These are phyloP conservation scores for Oryzaephilus surinamensis DNA, from an alignment of 1,140 invertebrate species.

Conservation along the genomic window DNA sequence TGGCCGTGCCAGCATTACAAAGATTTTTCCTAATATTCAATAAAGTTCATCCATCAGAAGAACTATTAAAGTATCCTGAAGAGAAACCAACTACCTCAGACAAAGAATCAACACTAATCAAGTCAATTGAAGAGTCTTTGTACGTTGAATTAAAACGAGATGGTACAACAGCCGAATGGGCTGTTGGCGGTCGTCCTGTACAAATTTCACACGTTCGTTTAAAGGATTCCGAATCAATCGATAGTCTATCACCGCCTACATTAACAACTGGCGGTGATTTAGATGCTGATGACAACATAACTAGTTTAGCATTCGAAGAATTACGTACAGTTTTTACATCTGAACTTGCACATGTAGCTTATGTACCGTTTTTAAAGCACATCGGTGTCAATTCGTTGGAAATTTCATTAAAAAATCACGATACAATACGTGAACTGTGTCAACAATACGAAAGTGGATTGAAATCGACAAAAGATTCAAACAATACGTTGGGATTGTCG, in stretches of 20 bases:
- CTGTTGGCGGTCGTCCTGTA: conserved; percentile 40
- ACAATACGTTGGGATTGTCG: conserved; percentile 4
- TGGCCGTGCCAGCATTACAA: conserved; percentile 59
- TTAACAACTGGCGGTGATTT: neutral
- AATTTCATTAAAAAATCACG: conserved; percentile 62
- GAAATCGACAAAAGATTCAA: conserved; percentile 12
- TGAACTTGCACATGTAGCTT: conserved; percentile 72
- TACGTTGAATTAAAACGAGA: conserved; percentile 45
- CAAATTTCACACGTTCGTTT: conserved; percentile 25
- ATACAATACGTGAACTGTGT: conserved; percentile 66
- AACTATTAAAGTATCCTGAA: neutral
- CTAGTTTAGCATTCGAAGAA: conserved; percentile 51
- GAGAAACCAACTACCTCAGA: neutral
- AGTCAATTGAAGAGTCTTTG: conserved; percentile 27
- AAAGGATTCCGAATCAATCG: conserved; percentile 32
- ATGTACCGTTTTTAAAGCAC: conserved; percentile 67
- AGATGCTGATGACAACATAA: neutral
- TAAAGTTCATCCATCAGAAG: conserved; percentile 47
- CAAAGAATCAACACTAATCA: neutral
- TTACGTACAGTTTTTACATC: conserved; percentile 69
- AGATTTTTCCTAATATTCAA: conserved; percentile 82
- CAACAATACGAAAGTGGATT: conserved; percentile 49
- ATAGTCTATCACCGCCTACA: conserved; percentile 43
- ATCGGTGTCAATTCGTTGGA: conserved; percentile 62
- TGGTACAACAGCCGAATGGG: conserved; percentile 44